Evolutionary conservation across 2,113 vertebrate species (phyloP), one percentile per base, ranked within the genome.

Genomic region (Trogon surrucura): DNA sequence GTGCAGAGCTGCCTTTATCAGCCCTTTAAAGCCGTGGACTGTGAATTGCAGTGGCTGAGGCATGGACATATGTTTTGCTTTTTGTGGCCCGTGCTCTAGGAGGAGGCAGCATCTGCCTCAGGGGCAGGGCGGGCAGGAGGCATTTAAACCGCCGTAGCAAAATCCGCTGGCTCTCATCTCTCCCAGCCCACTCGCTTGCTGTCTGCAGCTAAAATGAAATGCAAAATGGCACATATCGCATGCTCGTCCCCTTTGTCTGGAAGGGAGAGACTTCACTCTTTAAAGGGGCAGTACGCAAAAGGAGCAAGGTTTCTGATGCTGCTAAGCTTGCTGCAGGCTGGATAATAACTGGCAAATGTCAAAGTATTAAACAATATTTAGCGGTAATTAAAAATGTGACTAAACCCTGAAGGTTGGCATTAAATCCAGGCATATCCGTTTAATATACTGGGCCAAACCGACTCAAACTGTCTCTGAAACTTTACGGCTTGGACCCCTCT

Each of bases 241-340:
- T 72, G 80, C 50, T 22, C 51, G 66, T 61, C 86, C 88, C 62
- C 78, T 94, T 95, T 89, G 91, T 93, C 61, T 93, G 83, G 34
- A n/a, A 94, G 77, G 50, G 44, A 89, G 90, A 88, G 53, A 65
- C 60, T 84, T 92, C 77, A 11, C 26, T 21, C 72, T 86, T 96
- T 95, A 96, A 96, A 96, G 83, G 73, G 85, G 53, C 86, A 84
- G 92, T 17, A 16, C 7, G 10, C 61, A 81, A 70, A 86, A 81
- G 34, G 53, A 57, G 65, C 0, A 15, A 61, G 41, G 25, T 36
- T 94, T 87, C 88, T 69, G 83, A 23, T 0, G 3, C 54, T 54
- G n/a, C 50, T 18, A 19, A 23, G 79, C 1, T 60, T 58, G 93
- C 88, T 89, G 60, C 60, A 54, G 61, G 45, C 51, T 71, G 72